phyloP scores from a whole-genome alignment of 1,140 invertebrate species.

The Drosophila trapezifrons region DNA sequence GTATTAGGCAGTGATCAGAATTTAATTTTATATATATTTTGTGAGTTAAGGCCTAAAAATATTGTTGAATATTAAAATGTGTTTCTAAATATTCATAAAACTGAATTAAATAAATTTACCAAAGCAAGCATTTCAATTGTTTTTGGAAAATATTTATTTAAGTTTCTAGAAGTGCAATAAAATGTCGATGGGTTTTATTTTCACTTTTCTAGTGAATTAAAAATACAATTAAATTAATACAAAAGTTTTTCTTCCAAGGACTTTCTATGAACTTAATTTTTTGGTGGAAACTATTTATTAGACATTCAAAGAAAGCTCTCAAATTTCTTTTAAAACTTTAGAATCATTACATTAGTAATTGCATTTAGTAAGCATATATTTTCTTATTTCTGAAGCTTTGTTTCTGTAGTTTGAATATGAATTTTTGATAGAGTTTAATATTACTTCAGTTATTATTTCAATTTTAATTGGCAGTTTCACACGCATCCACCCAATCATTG shows the following conservation, averaged over 20 bases:
- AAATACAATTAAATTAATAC: not conserved
- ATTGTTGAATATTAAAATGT: too few species aligned
- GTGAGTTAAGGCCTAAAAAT: not conserved
- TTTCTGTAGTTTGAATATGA: not conserved
- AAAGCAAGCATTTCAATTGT: too few species aligned
- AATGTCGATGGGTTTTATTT: too few species aligned
- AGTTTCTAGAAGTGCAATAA: not conserved
- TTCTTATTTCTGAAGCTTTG: not conserved
- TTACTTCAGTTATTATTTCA: too few species aligned
- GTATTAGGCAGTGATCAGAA: too few species aligned
- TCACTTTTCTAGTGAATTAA: too few species aligned
- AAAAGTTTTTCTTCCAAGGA: not conserved
- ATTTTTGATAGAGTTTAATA: too few species aligned
- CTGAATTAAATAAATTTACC: not conserved
- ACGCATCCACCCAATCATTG: slow-evolving; percentile 99
- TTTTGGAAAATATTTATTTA: not conserved
- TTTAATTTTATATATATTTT: not conserved
- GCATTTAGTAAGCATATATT: not conserved
- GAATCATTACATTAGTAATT: not conserved
- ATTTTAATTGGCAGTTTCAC: slow-evolving; percentile 94
- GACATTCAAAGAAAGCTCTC: too few species aligned
- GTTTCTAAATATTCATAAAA: not conserved
- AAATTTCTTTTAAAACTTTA: not conserved
- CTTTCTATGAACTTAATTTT: too few species aligned
- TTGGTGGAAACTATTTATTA: too few species aligned